phyloP scores from a whole-genome alignment of 2,797 vertebrate species.

The Rhadinocentrus ornatus region DNA sequence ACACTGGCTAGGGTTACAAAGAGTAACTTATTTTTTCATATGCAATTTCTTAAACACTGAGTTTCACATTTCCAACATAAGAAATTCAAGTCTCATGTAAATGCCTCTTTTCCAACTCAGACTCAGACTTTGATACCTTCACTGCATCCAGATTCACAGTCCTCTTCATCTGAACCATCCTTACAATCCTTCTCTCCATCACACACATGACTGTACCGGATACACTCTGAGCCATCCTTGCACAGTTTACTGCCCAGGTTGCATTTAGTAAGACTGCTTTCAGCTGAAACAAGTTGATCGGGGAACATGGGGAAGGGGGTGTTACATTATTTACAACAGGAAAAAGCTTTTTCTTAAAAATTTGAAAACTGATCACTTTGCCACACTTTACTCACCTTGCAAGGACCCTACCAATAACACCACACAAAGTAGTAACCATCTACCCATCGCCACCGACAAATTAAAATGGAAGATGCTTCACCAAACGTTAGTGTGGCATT shows the following conservation, averaged over 20 bases:
- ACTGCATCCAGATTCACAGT: slow-evolving; percentile 76
- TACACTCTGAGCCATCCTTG: slow-evolving; percentile 79
- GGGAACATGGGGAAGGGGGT: not conserved
- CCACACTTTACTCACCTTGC: slow-evolving; percentile 54
- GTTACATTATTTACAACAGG: too few relatives aligned
- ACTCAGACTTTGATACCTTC: slow-evolving; percentile 46
- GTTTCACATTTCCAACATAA: not conserved
- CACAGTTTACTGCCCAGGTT: slow-evolving; percentile 73
- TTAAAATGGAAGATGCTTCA: slow-evolving; percentile 1
- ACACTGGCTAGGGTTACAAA: too few relatives aligned
- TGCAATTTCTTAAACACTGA: too few relatives aligned
- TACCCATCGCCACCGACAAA: slow-evolving; percentile 64
- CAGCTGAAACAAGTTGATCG: slow-evolving; percentile 44
- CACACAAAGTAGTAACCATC: slow-evolving; percentile 53
- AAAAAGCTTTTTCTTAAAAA: too few relatives aligned
- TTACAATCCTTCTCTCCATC: slow-evolving; percentile 86
- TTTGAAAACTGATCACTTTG: not conserved
- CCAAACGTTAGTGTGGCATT: not conserved
- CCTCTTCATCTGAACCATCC: slow-evolving; percentile 87
- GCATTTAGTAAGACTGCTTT: slow-evolving; percentile 61
- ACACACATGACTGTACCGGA: slow-evolving; percentile 81
- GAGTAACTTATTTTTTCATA: too few relatives aligned
- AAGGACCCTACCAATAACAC: slow-evolving; percentile 35
- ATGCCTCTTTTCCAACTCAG: not conserved
- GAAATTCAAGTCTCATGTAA: not conserved